phyloP scores from a whole-genome alignment of 2,888 invertebrate species.

The Amorpha juglandis region DNA sequence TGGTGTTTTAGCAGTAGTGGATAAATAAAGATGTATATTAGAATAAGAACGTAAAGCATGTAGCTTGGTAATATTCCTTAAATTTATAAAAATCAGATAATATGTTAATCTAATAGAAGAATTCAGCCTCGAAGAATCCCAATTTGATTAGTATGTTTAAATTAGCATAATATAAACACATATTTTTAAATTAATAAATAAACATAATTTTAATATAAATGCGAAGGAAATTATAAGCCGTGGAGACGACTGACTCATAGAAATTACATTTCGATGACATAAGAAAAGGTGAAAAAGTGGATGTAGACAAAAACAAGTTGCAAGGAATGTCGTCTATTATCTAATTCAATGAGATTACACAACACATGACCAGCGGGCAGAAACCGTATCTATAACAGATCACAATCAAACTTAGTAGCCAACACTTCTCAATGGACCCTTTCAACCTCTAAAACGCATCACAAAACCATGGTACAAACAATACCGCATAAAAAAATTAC shows the following conservation, averaged over 20 bases:
- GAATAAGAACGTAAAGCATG: background rate
- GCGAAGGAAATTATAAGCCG: background rate
- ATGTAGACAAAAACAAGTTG: conserved; percentile 10
- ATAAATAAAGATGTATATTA: too few relatives aligned
- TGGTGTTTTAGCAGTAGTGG: too few relatives aligned
- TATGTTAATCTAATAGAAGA: background rate
- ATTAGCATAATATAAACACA: background rate
- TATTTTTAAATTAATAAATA: background rate
- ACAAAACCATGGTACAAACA: conserved; percentile 63
- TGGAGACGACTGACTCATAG: background rate
- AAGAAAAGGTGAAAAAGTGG: conserved; percentile 23
- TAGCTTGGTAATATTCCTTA: background rate
- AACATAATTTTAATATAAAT: background rate
- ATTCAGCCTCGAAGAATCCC: background rate
- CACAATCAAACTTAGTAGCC: conserved; percentile 62
- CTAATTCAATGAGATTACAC: conserved; percentile 25
- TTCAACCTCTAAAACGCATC: conserved; percentile 73
- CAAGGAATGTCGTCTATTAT: conserved; percentile 19
- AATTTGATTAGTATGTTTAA: background rate
- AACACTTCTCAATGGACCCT: conserved; percentile 60
- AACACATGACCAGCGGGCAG: conserved; percentile 35
- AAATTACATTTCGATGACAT: conserved; percentile 15
- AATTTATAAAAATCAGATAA: background rate
- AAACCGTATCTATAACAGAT: conserved; percentile 66
- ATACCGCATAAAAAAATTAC: conserved; percentile 59